A percentile compares a stretch with the other conserved stretches of the same genome.
Conservation (phyloP, 1,140 invertebrate species). For the Euura saliciscinereae region DNA sequence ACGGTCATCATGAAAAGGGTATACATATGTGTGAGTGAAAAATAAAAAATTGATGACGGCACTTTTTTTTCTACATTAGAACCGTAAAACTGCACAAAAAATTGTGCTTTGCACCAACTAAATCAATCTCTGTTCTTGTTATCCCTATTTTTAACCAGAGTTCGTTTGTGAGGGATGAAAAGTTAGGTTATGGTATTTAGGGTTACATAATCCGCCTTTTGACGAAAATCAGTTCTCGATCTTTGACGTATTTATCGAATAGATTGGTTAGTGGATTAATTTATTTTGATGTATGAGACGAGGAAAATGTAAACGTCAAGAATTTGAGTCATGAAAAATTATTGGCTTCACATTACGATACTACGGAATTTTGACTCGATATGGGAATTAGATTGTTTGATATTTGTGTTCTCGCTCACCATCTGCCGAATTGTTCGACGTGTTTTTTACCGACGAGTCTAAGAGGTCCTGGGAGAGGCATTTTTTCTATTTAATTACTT, state of each 20-base stretch:
- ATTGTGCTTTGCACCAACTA: no score
- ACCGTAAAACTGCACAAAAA: no score
- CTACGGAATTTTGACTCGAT: not conserved
- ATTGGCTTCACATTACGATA: no score
- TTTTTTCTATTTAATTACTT: not conserved
- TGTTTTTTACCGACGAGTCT: not conserved
- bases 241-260: no score
- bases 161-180: not conserved
- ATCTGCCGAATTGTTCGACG: not conserved
- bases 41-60: no score
- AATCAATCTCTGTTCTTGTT: no score
- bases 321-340: not conserved
- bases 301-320: not conserved
- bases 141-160: no score
- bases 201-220: not conserved
- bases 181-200: not conserved
- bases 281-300: not conserved
- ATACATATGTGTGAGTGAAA: no score
- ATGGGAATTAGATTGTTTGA: no score
- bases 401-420: not conserved
- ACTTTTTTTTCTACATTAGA: no score
- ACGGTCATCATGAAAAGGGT: no score
- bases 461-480: not conserved
- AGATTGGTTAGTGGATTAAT: no score
- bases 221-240: not conserved